Conservation (phyloP, 2,797 vertebrate genomes). For the Micromesistius poutassou region DNA sequence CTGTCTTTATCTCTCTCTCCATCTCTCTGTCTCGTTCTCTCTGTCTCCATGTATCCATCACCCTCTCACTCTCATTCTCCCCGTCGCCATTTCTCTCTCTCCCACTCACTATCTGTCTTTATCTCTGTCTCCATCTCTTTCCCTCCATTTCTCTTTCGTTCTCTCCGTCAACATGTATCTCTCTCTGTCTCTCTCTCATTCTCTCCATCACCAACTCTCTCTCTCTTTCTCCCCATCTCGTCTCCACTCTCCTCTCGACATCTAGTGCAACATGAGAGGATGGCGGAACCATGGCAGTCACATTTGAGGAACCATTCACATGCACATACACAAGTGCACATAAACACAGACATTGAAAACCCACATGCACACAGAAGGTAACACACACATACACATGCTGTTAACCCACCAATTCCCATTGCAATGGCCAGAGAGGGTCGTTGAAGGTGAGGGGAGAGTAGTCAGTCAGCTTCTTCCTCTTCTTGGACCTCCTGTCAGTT, state of each 20-base stretch:
- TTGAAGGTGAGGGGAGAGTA: conserved; percentile 81
- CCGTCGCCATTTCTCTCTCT: conserved; percentile 32
- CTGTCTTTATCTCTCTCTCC: conserved; percentile 6
- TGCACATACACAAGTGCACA: neutral
- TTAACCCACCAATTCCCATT: conserved; percentile 78
- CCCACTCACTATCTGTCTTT: conserved; percentile 2
- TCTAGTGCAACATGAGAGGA: neutral
- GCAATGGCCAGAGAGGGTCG: conserved; percentile 81
- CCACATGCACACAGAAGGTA: conserved; percentile 2
- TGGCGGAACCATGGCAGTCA: neutral
- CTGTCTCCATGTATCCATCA: neutral
- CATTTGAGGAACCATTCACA: neutral
- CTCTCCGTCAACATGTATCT: conserved; percentile 26
- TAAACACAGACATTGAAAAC: neutral
- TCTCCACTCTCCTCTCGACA: neutral
- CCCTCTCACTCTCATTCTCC: conserved; percentile 17
- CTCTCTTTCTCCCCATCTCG: neutral
- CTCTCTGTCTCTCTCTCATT: conserved; percentile 16
- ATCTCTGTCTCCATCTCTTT: conserved; percentile 17
- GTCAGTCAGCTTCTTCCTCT: conserved; percentile 67
- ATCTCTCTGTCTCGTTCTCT: no score
- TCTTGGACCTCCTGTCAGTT: conserved; percentile 71
- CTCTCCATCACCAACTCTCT: neutral
- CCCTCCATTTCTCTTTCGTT: conserved; percentile 14
- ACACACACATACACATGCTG: conserved; percentile 27